Conservation (phyloP, 2,797 vertebrate genomes). For the Todus mexicanus region DNA sequence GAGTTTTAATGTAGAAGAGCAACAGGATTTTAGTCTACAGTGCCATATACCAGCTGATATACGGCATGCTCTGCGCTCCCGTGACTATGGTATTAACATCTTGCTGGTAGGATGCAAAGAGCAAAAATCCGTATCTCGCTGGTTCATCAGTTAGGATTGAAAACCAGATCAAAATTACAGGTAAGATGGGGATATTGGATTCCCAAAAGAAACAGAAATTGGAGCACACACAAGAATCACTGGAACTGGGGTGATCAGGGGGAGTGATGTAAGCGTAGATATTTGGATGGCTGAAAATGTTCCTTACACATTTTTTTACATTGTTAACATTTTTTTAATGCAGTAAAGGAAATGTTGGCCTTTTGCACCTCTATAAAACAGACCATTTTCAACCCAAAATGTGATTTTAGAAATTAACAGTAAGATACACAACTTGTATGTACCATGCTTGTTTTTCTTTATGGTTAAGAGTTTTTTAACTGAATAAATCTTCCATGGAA, state of each 20-base stretch:
- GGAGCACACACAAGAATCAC: background rate
- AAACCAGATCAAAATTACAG: background rate
- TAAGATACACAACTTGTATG: background rate
- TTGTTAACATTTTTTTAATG: background rate
- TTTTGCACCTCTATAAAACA: background rate
- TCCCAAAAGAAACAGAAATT: background rate
- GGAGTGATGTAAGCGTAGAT: background rate
- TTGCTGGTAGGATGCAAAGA: background rate
- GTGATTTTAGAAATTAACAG: background rate
- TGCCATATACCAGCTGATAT: background rate
- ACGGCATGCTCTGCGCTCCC: background rate
- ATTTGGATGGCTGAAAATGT: background rate
- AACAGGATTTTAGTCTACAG: background rate
- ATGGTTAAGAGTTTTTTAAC: background rate
- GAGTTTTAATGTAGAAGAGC: background rate
- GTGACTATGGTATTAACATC: background rate
- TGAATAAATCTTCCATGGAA: conserved; percentile 5
- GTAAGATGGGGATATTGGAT: background rate
- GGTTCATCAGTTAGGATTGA: background rate
- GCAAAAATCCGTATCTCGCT: background rate
- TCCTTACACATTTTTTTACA: background rate
- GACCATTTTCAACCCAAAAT: background rate
- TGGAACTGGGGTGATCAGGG: background rate
- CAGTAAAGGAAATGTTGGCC: background rate
- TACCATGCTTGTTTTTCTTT: background rate